Conservation (phyloP, 2,888 invertebrate genomes). For the Microctonus brassicae region DNA sequence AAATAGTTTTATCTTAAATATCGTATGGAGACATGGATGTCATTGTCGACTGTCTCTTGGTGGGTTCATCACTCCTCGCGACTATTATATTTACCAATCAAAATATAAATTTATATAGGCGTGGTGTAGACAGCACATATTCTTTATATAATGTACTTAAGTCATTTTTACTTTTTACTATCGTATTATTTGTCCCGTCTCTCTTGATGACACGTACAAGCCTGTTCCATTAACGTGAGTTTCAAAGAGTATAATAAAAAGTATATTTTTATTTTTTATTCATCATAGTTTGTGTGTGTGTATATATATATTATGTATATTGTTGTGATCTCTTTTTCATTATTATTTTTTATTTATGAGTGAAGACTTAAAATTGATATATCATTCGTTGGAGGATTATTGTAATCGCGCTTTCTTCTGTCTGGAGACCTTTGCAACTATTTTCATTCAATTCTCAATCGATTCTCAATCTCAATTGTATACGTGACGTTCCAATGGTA, state of each 20-base stretch:
- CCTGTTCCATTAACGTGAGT: neutral
- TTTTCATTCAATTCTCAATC: constrained; percentile 14
- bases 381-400: neutral
- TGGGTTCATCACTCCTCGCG: neutral
- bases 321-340: neutral
- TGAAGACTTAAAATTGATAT: neutral
- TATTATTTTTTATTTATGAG: neutral
- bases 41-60: constrained; percentile 2
- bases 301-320: neutral
- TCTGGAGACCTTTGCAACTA: constrained; percentile 19
- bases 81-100: neutral
- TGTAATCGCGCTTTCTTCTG: neutral
- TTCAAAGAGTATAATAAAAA: neutral
- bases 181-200: neutral
- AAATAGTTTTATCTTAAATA: neutral
- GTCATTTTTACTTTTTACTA: neutral
- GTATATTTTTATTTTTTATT: too few relatives aligned
- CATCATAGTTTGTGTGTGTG: too few relatives aligned
- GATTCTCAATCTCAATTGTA: constrained; percentile 21
- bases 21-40: constrained; percentile 3
- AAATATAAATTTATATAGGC: neutral
- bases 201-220: neutral
- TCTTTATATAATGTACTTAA: too few relatives aligned
- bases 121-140: neutral
- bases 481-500: constrained; percentile 23